Conservation (phyloP, 2,888 invertebrate species). For the Drosophila paracracens region DNA sequence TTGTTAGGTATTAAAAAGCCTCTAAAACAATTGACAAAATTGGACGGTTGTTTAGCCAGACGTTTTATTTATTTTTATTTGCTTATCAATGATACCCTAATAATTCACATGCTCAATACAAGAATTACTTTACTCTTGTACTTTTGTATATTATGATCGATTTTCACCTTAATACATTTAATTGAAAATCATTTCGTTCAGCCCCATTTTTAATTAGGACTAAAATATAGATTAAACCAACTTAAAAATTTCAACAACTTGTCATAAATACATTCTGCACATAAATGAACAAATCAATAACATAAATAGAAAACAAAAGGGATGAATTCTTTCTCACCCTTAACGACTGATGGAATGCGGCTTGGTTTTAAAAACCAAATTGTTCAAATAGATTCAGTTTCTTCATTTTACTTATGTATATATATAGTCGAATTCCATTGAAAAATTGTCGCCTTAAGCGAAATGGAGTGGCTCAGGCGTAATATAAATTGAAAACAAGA, state of each 20-base stretch:
- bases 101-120: neutral
- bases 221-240: neutral
- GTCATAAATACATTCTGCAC: neutral
- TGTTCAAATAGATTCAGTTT: neutral
- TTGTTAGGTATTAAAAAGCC: neutral
- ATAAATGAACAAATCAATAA: neutral
- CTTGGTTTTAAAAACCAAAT: neutral
- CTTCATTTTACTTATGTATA: neutral
- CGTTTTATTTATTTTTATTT: neutral
- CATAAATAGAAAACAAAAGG: neutral
- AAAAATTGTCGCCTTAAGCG: neutral
- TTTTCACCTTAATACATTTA: neutral
- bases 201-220: neutral
- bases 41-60: neutral
- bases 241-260: neutral
- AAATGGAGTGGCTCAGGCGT: neutral
- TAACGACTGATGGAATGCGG: neutral
- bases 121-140: too few species aligned
- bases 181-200: neutral
- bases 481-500: neutral
- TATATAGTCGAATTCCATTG: neutral
- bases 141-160: neutral
- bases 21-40: neutral
- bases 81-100: neutral
- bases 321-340: neutral